Evolutionary conservation across 1,140 invertebrate genomes (phyloP), one percentile per base, ranked within the genome.

Genomic region (Eubasilissa regina): DNA sequence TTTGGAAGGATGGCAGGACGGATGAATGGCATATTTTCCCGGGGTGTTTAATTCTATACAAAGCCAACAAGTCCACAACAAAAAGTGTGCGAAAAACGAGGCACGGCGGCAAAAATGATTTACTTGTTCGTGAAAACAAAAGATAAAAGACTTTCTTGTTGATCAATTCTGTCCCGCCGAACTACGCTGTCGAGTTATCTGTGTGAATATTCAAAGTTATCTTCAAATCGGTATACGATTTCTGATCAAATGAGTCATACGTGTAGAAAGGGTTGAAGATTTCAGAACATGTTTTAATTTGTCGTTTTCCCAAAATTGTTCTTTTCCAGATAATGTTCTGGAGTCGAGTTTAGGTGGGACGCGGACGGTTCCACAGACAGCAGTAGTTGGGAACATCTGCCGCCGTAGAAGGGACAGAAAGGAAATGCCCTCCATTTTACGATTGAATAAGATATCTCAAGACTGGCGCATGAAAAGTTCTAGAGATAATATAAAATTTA

Each of bases 401-500:
- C 17, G 47, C 75, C 17, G 25, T 35, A 35, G 25, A 6, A 68
- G n/a, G 44, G 64, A 68, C 64, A 43, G 21, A 48, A 68, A 45
- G 44, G 64, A 68, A 45, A 35, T 64, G 17, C 75, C 55, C 35
- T 47, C 58, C 56, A 44, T 70, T 77, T 77, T 77, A 77, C 75
- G 75, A 77, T 68, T 70, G 51, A 77, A 21, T 35, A 70, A 77
- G 75, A 77, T 77, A 43, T 68, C 47, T 53, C 60, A 25, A 64
- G 47, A 76, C 45, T 76, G 58, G 62, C 19, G 44, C 17, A n/a
- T 17, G 44, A 21, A 44, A 70, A 77, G 13, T 66, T 58, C 55
- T 47, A 35, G 44, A 75, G 15, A 35, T 35, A 35, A 35, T 35
- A 35, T 35, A 35, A 35, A 35, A 35, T 35, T 35, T 35, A 35